A percentile compares a stretch with the other conserved stretches of the same genome.
Conservation (phyloP, 2,888 invertebrate species). For the Dermolepida albohirtum region DNA sequence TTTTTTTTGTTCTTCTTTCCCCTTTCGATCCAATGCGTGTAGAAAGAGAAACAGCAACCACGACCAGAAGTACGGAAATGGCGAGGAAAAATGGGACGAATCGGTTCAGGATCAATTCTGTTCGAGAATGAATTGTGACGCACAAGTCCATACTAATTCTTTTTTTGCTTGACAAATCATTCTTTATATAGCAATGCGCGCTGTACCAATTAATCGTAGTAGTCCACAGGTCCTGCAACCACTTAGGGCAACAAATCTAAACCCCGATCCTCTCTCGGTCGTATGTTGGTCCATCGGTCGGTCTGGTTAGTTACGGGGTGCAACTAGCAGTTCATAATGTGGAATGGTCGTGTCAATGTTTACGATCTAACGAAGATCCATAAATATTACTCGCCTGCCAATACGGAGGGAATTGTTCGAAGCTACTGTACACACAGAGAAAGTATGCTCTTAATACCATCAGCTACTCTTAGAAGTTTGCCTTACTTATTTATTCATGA, state of each 20-base stretch:
- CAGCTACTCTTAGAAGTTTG: slow-evolving; percentile 42
- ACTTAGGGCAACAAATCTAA: slow-evolving; percentile 41
- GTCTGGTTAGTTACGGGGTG: slow-evolving; percentile 62
- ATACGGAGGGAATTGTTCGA: slow-evolving; percentile 44
- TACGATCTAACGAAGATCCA: slow-evolving; percentile 63
- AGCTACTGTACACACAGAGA: slow-evolving; percentile 20
- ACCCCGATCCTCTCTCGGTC: slow-evolving; percentile 44
- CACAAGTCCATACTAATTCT: slow-evolving; percentile 37
- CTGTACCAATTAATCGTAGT: slow-evolving; percentile 40
- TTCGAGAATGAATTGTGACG: slow-evolving; percentile 35
- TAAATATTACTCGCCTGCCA: slow-evolving; percentile 56
- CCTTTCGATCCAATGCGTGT: slow-evolving; percentile 7
- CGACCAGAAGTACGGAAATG: slow-evolving; percentile 10
- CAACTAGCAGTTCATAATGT: slow-evolving; percentile 62
- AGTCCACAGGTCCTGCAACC: slow-evolving; percentile 39
- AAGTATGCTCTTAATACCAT: slow-evolving; percentile 53
- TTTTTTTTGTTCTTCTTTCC: slow-evolving; percentile 19
- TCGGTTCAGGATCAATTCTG: slow-evolving; percentile 31
- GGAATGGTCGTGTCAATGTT: slow-evolving; percentile 60
- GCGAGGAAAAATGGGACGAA: neutral
- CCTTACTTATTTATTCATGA: slow-evolving; percentile 61
- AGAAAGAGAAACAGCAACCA: slow-evolving; percentile 14
- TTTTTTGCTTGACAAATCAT: slow-evolving; percentile 43
- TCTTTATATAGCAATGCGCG: slow-evolving; percentile 39
- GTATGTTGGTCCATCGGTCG: slow-evolving; percentile 46